Evolutionary conservation across 2,113 vertebrate species (phyloP).

Genomic region (Paramisgurnus dabryanus): DNA sequence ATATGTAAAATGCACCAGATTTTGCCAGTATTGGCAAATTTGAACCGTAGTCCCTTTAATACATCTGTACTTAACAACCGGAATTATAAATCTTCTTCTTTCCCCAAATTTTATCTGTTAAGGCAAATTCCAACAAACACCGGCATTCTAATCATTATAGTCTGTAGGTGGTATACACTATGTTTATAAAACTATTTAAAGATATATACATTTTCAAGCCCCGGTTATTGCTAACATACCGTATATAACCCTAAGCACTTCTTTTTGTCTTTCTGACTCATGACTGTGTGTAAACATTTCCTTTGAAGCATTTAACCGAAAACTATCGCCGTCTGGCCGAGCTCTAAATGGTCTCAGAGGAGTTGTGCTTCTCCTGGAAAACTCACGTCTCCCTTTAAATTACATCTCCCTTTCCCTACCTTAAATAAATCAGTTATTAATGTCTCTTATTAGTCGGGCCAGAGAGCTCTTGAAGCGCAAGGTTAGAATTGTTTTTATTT

Average conservation of each 20-base stretch:
- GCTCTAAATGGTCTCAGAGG: constrained; percentile 40
- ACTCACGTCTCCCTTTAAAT: constrained; percentile 14
- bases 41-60: no score
- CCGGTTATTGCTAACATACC: background rate
- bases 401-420: background rate
- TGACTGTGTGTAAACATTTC: constrained; percentile 25
- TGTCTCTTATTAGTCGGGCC: constrained; percentile 59
- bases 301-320: constrained; percentile 46
- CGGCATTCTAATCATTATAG: no score
- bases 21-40: no score
- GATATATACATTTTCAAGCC: no score
- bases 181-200: no score
- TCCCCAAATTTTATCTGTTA: no score
- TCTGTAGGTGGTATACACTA: no score
- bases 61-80: no score
- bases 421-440: constrained; percentile 61
- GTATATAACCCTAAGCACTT: constrained; percentile 15
- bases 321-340: constrained; percentile 8
- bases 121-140: no score
- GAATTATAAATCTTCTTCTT: no score
- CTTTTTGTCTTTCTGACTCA: constrained; percentile 25
- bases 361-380: constrained; percentile 36
- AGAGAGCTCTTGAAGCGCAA: constrained; percentile 52
- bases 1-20: no score
- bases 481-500: constrained; percentile 66